Conservation (phyloP, 2,797 vertebrate species). For the Monodelphis domestica region DNA sequence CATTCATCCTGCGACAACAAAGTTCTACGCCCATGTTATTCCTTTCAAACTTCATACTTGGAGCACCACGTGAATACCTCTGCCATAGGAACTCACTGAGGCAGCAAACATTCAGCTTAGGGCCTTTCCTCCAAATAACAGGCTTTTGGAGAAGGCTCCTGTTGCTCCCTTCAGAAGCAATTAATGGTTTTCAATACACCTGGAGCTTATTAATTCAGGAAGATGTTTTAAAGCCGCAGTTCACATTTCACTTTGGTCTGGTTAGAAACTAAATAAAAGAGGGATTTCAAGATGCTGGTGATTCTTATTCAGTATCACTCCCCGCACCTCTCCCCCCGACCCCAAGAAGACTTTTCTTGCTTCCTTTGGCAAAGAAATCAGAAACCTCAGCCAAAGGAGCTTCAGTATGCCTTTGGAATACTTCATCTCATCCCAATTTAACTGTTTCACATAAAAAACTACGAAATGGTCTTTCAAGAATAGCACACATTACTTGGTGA, state of each 20-base stretch:
- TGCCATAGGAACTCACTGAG: constrained; percentile 82
- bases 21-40: constrained; percentile 82
- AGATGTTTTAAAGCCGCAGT: constrained; percentile 83
- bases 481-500: neutral
- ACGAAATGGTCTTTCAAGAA: constrained; percentile 25
- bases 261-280: constrained; percentile 83
- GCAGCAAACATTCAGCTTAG: constrained; percentile 81
- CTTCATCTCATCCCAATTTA: constrained; percentile 80
- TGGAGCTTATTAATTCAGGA: constrained; percentile 84
- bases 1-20: constrained; percentile 82
- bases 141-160: constrained; percentile 80
- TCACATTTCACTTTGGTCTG: constrained; percentile 84
- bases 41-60: constrained; percentile 80
- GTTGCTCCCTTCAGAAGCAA: constrained; percentile 84
- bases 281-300: constrained; percentile 77
- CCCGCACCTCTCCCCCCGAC: constrained; percentile 41
- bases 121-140: constrained; percentile 77
- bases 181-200: constrained; percentile 86
- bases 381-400: constrained; percentile 78
- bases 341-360: constrained; percentile 75
- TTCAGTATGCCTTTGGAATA: constrained; percentile 79
- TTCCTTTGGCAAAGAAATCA: constrained; percentile 83
- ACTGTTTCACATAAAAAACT: constrained; percentile 68
- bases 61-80: constrained; percentile 81
- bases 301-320: constrained; percentile 83